A percentile compares a stretch with the other conserved stretches of the same genome.
phyloP scores from a whole-genome alignment of 1,140 invertebrate genomes.

The Lepidurus packardi region DNA sequence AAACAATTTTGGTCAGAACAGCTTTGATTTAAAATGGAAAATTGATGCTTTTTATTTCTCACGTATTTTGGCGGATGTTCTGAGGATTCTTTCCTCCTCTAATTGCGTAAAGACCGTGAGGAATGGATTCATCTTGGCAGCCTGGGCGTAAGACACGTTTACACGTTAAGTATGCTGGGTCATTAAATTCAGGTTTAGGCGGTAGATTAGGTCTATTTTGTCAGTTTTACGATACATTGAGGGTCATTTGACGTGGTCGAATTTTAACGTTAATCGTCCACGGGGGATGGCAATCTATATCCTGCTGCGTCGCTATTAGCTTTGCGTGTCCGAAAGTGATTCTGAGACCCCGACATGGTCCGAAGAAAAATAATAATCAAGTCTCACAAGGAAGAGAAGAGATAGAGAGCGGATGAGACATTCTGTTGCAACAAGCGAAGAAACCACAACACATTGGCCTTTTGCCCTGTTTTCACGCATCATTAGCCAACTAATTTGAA shows the following conservation, averaged over 20 bases:
- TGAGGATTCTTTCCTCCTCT: neutral
- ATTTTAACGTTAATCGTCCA: neutral
- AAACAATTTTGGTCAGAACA: neutral
- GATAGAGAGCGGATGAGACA: neutral
- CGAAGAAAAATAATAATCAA: neutral
- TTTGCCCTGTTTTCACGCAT: slow-evolving; percentile 8
- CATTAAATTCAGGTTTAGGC: slow-evolving; percentile 10
- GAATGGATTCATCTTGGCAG: neutral
- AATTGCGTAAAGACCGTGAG: neutral
- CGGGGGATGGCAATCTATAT: neutral
- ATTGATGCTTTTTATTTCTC: neutral
- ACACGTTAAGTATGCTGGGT: neutral
- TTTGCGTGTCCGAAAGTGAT: slow-evolving; percentile 18
- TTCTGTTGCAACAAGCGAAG: neutral
- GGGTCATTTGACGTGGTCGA: slow-evolving; percentile 8
- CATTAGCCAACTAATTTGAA: slow-evolving; percentile 8
- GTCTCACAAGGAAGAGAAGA: neutral
- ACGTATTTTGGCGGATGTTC: neutral
- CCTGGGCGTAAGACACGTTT: neutral
- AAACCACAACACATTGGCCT: neutral
- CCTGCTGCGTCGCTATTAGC: slow-evolving; percentile 7
- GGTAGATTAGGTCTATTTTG: neutral
- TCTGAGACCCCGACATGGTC: neutral
- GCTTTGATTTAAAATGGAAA: neutral
- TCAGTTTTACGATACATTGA: slow-evolving; percentile 19